phyloP scores from a whole-genome alignment of 2,888 invertebrate genomes.

The Sialis fuliginosa region DNA sequence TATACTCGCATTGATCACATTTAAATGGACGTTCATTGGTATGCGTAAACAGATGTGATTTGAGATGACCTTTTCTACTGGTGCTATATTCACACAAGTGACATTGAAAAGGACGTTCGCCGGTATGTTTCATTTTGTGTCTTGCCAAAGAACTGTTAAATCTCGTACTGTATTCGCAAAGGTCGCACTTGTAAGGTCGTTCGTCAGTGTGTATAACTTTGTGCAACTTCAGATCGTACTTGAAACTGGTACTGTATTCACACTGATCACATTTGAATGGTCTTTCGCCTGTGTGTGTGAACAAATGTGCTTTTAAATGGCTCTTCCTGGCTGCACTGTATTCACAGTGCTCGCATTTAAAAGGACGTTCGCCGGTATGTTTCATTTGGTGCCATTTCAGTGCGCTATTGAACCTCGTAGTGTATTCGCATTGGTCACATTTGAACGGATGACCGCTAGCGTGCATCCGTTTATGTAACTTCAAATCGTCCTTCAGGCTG shows the following conservation, averaged over 20 bases:
- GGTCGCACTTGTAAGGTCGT: slow-evolving; percentile 4
- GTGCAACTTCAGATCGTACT: not conserved
- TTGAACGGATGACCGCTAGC: slow-evolving; percentile 1
- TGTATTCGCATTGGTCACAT: slow-evolving; percentile 6
- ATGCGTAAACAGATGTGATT: slow-evolving; percentile 9
- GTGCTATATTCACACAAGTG: not conserved
- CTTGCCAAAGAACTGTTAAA: slow-evolving; percentile 4
- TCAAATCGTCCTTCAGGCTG: not conserved
- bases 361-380: slow-evolving; percentile 5
- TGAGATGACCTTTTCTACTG: not conserved
- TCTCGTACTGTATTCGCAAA: slow-evolving; percentile 5
- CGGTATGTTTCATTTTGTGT: slow-evolving; percentile 6
- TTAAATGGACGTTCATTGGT: slow-evolving; percentile 16
- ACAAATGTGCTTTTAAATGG: not conserved
- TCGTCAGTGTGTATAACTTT: slow-evolving; percentile 2
- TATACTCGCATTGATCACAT: not conserved
- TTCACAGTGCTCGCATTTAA: slow-evolving; percentile 7
- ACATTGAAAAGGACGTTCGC: slow-evolving; percentile 8
- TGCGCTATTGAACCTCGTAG: slow-evolving; percentile 3
- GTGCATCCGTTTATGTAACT: slow-evolving; percentile 1
- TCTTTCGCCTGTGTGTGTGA: slow-evolving; percentile 17
- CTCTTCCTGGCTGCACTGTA: not conserved
- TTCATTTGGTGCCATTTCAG: slow-evolving; percentile 5
- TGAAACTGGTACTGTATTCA: not conserved
- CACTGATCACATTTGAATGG: slow-evolving; percentile 8